A percentile compares a stretch with the other conserved stretches of the same genome.
Conservation (phyloP, 2,113 vertebrate genomes). For the Ophthalmolycus amberensis region DNA sequence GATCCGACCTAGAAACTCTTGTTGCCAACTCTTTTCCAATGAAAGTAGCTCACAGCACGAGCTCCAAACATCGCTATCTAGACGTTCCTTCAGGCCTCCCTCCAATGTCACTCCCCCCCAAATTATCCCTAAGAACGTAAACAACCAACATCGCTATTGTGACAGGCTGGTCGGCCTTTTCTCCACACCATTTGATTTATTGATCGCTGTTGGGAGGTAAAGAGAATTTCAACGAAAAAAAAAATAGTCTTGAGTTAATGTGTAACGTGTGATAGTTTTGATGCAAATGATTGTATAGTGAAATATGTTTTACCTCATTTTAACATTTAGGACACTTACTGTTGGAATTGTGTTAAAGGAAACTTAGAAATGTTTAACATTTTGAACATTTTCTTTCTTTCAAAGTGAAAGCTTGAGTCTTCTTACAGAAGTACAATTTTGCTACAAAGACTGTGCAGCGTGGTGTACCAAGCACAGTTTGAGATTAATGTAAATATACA, state of each 20-base stretch:
- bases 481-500: neutral
- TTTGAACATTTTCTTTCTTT: slow-evolving; percentile 64
- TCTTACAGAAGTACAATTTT: slow-evolving; percentile 74
- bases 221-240: too few species aligned
- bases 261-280: neutral
- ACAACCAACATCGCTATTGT: too few species aligned
- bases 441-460: neutral
- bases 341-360: slow-evolving; percentile 4
- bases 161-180: too few species aligned
- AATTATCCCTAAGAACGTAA: too few species aligned
- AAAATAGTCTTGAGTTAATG: neutral
- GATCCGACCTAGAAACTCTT: too few species aligned
- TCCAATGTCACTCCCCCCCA: too few species aligned
- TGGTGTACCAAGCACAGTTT: neutral
- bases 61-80: too few species aligned
- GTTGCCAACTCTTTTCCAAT: too few species aligned
- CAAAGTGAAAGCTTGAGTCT: slow-evolving; percentile 77
- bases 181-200: too few species aligned
- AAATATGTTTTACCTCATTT: slow-evolving; percentile 9
- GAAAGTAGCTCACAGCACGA: too few species aligned
- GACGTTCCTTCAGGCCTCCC: too few species aligned
- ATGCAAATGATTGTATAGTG: neutral
- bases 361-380: slow-evolving; percentile 23
- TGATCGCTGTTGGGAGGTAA: too few species aligned
- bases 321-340: slow-evolving; percentile 2